These are phyloP conservation scores for Adela reaumurella DNA, from an alignment of 2,888 invertebrate genomes.

Conservation along the genomic window DNA sequence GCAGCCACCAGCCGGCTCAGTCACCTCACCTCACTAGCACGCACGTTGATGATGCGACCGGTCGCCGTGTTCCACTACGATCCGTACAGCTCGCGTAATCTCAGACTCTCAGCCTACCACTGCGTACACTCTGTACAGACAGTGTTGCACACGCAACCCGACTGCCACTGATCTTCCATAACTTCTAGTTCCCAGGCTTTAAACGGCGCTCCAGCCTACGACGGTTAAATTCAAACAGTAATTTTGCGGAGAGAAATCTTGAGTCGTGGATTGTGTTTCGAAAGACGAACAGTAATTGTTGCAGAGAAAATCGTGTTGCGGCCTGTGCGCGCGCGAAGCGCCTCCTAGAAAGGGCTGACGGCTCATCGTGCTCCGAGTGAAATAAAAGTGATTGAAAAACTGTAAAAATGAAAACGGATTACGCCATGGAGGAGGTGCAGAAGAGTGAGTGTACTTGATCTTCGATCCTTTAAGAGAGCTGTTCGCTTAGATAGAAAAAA, in stretches of 20 bases:
- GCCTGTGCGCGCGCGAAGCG: neutral
- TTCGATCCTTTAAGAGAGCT: neutral
- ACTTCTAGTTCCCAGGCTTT: too few species aligned
- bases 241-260: too few species aligned
- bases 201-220: too few species aligned
- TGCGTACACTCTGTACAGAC: too few species aligned
- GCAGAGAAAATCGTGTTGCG: neutral
- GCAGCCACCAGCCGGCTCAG: too few species aligned
- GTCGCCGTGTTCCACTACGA: neutral
- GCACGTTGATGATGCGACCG: neutral
- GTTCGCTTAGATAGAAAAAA: too few species aligned
- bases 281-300: neutral
- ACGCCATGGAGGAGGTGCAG: constrained; percentile 52
- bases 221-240: too few species aligned
- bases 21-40: neutral
- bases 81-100: too few species aligned
- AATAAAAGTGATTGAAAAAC: neutral
- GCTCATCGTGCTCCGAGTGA: neutral
- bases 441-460: constrained; percentile 40
- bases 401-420: constrained; percentile 49
- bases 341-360: neutral
- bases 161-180: too few species aligned
- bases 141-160: too few species aligned
- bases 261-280: neutral
- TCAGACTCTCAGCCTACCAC: too few species aligned